Evolutionary conservation across 2,113 vertebrate genomes (phyloP).

Genomic region (Oryctolagus cuniculus): DNA sequence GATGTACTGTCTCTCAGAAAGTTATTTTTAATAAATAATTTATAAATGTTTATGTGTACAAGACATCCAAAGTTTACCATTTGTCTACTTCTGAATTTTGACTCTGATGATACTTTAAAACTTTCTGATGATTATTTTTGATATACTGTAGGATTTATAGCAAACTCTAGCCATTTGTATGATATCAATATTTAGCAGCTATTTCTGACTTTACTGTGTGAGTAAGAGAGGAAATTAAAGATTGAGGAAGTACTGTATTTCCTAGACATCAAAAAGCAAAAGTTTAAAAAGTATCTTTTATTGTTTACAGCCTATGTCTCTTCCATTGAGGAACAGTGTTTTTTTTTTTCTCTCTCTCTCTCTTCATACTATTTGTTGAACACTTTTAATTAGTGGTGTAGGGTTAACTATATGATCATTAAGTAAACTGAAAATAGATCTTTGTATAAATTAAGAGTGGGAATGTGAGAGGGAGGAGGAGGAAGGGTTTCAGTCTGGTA

Average conservation of each 20-base stretch:
- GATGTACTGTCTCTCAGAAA: background rate
- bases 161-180: background rate
- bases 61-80: background rate
- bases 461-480: no score
- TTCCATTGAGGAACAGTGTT: no score
- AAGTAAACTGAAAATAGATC: no score
- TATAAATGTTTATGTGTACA: background rate
- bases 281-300: conserved; percentile 76
- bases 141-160: background rate
- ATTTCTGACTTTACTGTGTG: conserved; percentile 21
- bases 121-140: conserved; percentile 1
- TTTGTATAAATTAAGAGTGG: no score
- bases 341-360: no score
- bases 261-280: conserved; percentile 75
- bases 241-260: conserved; percentile 71
- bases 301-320: no score
- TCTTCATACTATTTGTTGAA: no score
- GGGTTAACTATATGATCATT: no score
- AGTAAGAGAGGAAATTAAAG: conserved; percentile 72
- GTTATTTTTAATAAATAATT: background rate
- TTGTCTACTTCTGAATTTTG: background rate
- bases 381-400: no score
- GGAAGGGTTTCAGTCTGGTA: no score
- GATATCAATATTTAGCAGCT: conserved; percentile 51
- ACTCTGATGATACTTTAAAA: background rate